phyloP scores from a whole-genome alignment of 2,113 vertebrate genomes.

The Halichoerus grypus region DNA sequence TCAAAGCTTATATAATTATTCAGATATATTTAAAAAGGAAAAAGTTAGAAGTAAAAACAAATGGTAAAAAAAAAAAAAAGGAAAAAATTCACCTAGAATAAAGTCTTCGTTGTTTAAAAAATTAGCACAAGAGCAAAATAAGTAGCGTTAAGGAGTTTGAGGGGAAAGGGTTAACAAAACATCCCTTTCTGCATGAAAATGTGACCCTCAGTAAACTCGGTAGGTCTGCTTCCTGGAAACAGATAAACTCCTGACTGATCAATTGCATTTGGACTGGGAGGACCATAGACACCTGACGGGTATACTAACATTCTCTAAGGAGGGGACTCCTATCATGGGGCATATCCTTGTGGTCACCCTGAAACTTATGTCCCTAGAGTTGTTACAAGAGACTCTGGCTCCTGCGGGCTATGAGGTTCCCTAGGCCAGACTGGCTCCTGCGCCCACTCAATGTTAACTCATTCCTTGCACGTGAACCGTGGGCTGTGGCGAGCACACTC shows the following conservation, averaged over 20 bases:
- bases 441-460: neutral
- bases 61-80: neutral
- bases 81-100: neutral
- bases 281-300: neutral
- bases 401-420: neutral
- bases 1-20: neutral
- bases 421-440: neutral
- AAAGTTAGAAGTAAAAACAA: slow-evolving; percentile 32
- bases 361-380: neutral
- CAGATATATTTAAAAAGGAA: slow-evolving; percentile 5
- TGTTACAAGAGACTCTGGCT: neutral
- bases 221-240: neutral
- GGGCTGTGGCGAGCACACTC: neutral
- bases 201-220: neutral
- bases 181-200: neutral
- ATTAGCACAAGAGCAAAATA: neutral
- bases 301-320: neutral
- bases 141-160: neutral
- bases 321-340: neutral
- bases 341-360: neutral
- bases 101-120: neutral
- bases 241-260: neutral
- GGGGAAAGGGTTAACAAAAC: neutral
- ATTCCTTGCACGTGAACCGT: neutral
- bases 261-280: neutral